These are phyloP conservation scores for Muscicapa striata DNA, from an alignment of 2,797 vertebrate species.

Conservation along the genomic window DNA sequence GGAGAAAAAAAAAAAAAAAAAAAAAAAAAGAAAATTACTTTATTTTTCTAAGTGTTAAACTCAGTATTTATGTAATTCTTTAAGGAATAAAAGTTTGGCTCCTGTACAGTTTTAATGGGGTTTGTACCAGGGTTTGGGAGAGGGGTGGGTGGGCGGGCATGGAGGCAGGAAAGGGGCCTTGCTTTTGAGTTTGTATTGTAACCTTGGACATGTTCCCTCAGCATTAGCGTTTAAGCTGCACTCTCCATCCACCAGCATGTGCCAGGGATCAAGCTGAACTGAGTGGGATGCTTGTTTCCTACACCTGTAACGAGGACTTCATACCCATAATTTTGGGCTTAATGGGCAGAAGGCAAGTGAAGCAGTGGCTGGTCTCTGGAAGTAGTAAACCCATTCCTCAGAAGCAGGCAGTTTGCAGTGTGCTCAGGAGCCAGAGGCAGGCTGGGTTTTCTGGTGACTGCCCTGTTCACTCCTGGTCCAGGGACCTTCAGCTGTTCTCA, in stretches of 20 bases:
- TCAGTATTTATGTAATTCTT: constrained; percentile 88
- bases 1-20: background rate
- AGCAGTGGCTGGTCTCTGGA: background rate
- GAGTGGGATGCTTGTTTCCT: background rate
- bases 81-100: constrained; percentile 77
- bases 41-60: constrained; percentile 87
- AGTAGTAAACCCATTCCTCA: background rate
- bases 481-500: background rate
- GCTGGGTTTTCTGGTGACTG: background rate
- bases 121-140: constrained; percentile 65
- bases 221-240: constrained; percentile 74
- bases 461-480: background rate
- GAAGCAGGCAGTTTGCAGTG: background rate
- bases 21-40: constrained; percentile 82
- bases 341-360: background rate
- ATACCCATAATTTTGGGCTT: background rate
- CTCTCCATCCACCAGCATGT: constrained; percentile 22
- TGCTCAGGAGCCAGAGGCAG: background rate
- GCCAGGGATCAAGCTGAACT: background rate
- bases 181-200: constrained; percentile 71
- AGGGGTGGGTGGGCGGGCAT: constrained; percentile 10
- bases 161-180: constrained; percentile 64
- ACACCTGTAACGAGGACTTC: background rate
- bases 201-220: constrained; percentile 69
- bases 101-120: constrained; percentile 75